phyloP scores from a whole-genome alignment of 2,888 invertebrate species.

The Anthophora plumipes region DNA sequence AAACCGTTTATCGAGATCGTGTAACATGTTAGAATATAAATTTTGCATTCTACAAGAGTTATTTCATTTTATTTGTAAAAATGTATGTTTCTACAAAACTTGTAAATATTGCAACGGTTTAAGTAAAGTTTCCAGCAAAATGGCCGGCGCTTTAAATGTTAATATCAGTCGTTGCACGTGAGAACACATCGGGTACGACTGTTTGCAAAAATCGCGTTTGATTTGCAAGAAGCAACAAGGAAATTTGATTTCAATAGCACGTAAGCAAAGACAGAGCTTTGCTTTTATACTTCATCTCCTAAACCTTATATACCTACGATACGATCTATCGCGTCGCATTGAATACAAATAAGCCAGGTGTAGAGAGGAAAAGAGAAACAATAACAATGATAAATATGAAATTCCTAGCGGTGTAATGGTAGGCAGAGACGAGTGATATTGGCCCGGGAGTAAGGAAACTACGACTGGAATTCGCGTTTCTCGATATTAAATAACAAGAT shows the following conservation, averaged over 20 bases:
- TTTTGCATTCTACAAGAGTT: too few species aligned
- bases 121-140: too few species aligned
- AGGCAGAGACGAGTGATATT: conserved; percentile 62
- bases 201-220: conserved; percentile 4
- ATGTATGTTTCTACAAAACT: too few species aligned
- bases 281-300: conserved; percentile 64
- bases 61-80: too few species aligned
- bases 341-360: conserved; percentile 75
- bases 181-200: not conserved
- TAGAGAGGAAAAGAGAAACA: conserved; percentile 65
- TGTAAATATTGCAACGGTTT: too few species aligned
- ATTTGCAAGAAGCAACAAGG: not conserved
- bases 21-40: too few species aligned
- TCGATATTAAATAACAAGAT: conserved; percentile 71
- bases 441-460: conserved; percentile 52
- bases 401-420: conserved; percentile 65
- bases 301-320: conserved; percentile 56
- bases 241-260: conserved; percentile 57
- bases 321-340: conserved; percentile 71
- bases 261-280: conserved; percentile 53
- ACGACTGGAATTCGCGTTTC: conserved; percentile 57
- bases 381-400: conserved; percentile 77
- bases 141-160: conserved; percentile 3
- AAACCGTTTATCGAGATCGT: too few species aligned
- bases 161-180: not conserved